A percentile compares a stretch with the other conserved stretches of the same genome.
Conservation (phyloP, 2,113 vertebrate genomes). For the Microcebus tavaratra region DNA sequence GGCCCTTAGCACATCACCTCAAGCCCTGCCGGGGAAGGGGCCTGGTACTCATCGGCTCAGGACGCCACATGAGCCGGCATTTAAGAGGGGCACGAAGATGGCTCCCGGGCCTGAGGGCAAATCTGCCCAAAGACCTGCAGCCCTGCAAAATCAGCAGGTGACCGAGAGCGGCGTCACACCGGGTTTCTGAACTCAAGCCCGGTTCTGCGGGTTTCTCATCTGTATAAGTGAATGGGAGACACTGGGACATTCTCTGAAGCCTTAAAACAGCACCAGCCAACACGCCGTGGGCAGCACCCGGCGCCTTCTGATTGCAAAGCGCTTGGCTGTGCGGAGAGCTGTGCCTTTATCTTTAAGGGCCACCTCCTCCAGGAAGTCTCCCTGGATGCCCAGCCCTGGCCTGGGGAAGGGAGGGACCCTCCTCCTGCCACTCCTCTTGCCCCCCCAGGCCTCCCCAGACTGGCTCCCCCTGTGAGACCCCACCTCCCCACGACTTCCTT, state of each 20-base stretch:
- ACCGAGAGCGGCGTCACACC: accelerated
- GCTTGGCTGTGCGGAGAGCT: no score
- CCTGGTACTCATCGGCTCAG: no score
- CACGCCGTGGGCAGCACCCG: neutral
- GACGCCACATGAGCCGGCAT: accelerated
- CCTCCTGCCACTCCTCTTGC: no score
- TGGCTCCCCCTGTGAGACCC: neutral
- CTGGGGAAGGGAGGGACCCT: neutral
- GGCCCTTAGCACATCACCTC: accelerated
- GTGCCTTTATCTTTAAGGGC: neutral
- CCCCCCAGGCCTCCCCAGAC: neutral
- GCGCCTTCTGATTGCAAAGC: neutral
- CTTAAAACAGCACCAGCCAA: neutral
- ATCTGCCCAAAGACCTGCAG: neutral
- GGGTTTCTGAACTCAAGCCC: neutral
- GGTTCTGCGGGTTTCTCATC: neutral
- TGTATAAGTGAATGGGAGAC: accelerated
- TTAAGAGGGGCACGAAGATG: accelerated
- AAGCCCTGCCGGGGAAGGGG: neutral
- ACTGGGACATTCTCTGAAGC: neutral
- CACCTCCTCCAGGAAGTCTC: neutral
- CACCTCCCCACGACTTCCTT: accelerated
- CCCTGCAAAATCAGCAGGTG: no score
- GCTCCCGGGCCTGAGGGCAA: accelerated
- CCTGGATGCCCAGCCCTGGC: neutral